Base-by-base conservation (phyloP, 2,113 vertebrate species). In the Hippocampus mohnikei region DNA sequence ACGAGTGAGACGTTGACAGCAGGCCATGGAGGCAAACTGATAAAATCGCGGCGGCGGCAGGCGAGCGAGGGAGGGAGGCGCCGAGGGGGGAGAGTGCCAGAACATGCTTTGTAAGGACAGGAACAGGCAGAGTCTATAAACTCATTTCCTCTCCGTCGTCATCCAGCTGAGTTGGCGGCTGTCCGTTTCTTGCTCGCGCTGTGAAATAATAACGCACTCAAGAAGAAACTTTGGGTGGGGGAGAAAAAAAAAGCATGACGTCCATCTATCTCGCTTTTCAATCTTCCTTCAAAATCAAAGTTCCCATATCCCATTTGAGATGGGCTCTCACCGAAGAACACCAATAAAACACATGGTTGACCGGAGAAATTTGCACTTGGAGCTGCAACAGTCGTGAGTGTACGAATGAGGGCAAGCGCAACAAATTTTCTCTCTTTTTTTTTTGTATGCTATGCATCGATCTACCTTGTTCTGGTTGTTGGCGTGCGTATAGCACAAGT, bases 401-500 rank as follows among this genome's bases (percentile, higher is more conserved):
- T 44, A 44, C 12, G 13, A 13, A 44, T 44, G 42, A 44, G 10
- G 42, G 13, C 48, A 50, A 50, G 15, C 18, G 7, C 42, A 10
- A 44, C 42, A 21, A 21, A 21, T 53, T 1, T n/a, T 21, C 20
- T 52, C 16, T 18, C 15, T 50, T 11, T 29, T 59, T 29, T 60
- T 16, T 60, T 29, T 52, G 12, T 33, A 8, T 29, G 37, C 18
- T 60, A 65, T 60, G 20, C 44, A 55, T 46, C 21, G 40, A 37
- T 25, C 27, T 10, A 37, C 97, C 95, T 96, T 95, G 73, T 97
- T 92, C 86, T 99, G 96, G 83, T 99, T 99, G 42, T 84, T 80
- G 61, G 88, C 85, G 41, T 96, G 92, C 83, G 82, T 84, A 78
- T 98, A 94, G 81, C 96, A 97, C 64, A 98, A 83, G 83, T 99